Evolutionary conservation across 2,797 vertebrate genomes (phyloP).

Genomic region (Chlorospingus semifuscus): DNA sequence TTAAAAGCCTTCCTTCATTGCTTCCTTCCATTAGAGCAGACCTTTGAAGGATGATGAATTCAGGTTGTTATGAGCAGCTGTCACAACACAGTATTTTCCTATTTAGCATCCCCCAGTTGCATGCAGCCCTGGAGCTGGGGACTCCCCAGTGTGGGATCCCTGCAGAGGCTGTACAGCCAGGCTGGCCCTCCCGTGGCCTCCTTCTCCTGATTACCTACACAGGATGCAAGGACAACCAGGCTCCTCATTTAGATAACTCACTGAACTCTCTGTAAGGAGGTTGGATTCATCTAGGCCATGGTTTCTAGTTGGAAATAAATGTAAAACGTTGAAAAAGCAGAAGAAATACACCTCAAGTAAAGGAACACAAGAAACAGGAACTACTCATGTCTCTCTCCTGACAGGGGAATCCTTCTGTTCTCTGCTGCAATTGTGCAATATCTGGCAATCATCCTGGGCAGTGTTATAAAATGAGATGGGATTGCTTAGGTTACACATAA

Average conservation of each 20-base stretch:
- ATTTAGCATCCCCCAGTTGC: background rate
- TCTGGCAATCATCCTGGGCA: background rate
- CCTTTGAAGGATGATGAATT: background rate
- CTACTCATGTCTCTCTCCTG: background rate
- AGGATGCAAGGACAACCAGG: background rate
- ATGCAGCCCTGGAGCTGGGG: background rate
- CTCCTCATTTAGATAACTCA: background rate
- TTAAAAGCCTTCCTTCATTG: background rate
- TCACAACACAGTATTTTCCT: background rate
- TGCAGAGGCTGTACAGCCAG: background rate
- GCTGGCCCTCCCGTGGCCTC: background rate
- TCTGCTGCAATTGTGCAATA: background rate
- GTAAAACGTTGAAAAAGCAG: background rate
- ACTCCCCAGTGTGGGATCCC: background rate
- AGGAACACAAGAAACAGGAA: background rate
- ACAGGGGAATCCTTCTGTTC: background rate
- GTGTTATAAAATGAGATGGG: background rate
- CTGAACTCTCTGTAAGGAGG: background rate
- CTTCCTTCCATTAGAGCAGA: background rate
- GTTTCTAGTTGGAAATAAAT: background rate
- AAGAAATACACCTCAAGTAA: background rate
- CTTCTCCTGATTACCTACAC: background rate
- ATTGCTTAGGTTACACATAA: background rate
- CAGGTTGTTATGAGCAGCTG: background rate
- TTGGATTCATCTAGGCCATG: background rate